Base-by-base conservation (phyloP, 2,888 invertebrate species). In the Drosophila quinaria region DNA sequence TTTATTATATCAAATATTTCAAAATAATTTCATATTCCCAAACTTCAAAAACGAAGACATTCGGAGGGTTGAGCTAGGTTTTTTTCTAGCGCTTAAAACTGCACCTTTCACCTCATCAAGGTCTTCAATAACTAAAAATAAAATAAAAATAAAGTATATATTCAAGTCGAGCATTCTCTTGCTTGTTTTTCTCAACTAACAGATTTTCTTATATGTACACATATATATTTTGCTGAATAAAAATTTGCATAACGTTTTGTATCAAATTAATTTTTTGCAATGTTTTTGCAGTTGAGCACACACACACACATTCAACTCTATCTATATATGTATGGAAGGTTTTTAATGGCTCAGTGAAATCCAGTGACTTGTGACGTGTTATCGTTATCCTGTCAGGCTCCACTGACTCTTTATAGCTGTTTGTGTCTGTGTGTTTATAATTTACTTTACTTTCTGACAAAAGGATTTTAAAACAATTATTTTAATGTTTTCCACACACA, bases 401-500 rank as follows among this genome's bases (percentile, higher is more conserved):
- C 76, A 79, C 64, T 66, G 77, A 64, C 77, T 63, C 73, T 72
- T 66, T 68, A 50, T 65, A 49, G 39, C 55, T 58, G 62, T 70
- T 59, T 74, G 67, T 76, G 72, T 70, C 61, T 74, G 67, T 76
- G 72, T 78, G 69, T 75, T 79, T 80, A 90, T 90, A 84, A 87
- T 87, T 87, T 89, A 88, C 90, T 87, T 87, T 89, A 78, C 88
- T 89, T 85, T 82, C 79, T 82, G 90, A 87, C 86, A 87, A 87
- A 86, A 87, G 86, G 86, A 82, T 87, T 87, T 86, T 87, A 89
- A 89, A 87, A 85, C 86, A 87, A 87, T 89, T 87, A 87, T 89
- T 87, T 89, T 85, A 89, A 87, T 87, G 90, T 86, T 86, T 87
- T 85, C 67, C 78, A 81, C 75, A 76, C 47, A 64, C 58, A 47